Percentiles rank a stretch among this genome's conserved stretches.
Conservation (phyloP, 2,113 vertebrate genomes). For the Trochalopteron elliotii region DNA sequence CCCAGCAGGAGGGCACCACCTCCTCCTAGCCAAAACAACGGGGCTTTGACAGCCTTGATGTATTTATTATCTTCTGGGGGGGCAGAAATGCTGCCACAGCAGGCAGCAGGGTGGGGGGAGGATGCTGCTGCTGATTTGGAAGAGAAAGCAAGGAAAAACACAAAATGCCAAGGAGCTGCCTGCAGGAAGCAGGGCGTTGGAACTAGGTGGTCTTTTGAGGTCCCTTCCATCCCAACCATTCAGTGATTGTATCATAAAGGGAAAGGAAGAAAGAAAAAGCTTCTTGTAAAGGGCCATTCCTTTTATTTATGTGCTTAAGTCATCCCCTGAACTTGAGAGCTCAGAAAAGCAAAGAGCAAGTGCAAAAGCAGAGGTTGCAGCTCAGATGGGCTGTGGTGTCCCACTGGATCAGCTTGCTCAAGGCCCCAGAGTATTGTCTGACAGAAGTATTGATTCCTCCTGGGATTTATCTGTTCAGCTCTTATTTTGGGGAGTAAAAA, state of each 20-base stretch:
- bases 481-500: background rate
- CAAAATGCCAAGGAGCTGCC: background rate
- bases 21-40: background rate
- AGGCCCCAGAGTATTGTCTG: too few species aligned
- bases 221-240: background rate
- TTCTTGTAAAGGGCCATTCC: background rate
- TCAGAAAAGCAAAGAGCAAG: background rate
- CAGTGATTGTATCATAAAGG: background rate
- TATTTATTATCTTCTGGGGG: background rate
- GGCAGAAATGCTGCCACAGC: slow-evolving; percentile 5
- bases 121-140: background rate
- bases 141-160: background rate
- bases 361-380: background rate
- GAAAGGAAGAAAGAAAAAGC: background rate
- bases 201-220: background rate
- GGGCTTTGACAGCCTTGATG: slow-evolving; percentile 53
- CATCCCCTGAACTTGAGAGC: background rate
- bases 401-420: background rate
- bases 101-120: background rate
- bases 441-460: background rate
- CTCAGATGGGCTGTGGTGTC: too few species aligned
- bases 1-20: background rate
- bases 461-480: background rate
- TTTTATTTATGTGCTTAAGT: background rate
- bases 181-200: background rate